Base-by-base conservation (phyloP, 2,888 invertebrate species). In the Ceramica pisi region DNA sequence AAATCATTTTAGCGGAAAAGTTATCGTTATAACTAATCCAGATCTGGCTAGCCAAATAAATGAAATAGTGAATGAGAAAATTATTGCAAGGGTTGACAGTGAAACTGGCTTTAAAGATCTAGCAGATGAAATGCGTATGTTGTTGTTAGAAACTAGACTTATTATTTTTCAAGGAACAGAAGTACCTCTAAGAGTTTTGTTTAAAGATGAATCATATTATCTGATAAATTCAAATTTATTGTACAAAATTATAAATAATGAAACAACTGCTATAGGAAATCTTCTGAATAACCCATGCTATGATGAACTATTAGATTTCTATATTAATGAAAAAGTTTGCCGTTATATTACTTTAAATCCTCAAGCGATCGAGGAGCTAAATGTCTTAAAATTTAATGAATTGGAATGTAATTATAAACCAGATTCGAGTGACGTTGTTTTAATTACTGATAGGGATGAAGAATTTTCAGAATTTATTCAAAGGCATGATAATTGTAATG, bases 121-220 rank as follows among this genome's bases (percentile, higher is more conserved):
- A 4, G 67, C 61, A 12, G 61, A 55, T 44, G 12, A 19, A 21
- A 63, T 50, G 67, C 65, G 71, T 38, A 46, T 31, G 5, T 59
- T 56, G 53, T 69, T 84, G 51, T 59, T 76, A 26, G 31, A 81
- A 50, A 56, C 80, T n/a, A 68, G 69, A 38, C 50, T 62, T 65
- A 44, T 82, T 12, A 53, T 64, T 31, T 82, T 80, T 50, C 82
- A 82, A 66, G 82, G 82, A 38, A 38, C 59, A 23, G 57, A 66
- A 46, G 61, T 75, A 26, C 48, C 51, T 50, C 44, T 75, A 14
- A 70, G 75, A 2, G n/a, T 73, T 31, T 46, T 70, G n/a, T 55
- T 82, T 14, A 26, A 55, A 26, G 23, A 53, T 8, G 53, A 55
- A 23, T 53, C 71, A 19, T 65, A 72, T 31, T 14, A 71, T 56